Evolutionary conservation across 2,888 invertebrate species (phyloP).

Genomic region (Aphrophora alni): DNA sequence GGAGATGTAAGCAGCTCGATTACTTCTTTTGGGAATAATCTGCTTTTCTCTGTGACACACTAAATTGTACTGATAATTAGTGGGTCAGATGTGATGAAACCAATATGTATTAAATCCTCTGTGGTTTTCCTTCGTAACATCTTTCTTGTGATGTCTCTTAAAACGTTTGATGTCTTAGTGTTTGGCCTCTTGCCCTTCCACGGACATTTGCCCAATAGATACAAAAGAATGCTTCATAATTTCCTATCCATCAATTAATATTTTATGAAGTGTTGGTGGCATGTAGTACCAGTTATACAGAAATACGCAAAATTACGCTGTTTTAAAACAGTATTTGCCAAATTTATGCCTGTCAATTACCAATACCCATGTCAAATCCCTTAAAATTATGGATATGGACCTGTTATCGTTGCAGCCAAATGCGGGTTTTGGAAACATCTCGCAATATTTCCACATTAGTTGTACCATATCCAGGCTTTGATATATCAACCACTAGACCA

Average conservation of each 20-base stretch:
- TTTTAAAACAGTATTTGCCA: not conserved
- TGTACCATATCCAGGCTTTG: not conserved
- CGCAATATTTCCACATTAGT: conserved; percentile 15
- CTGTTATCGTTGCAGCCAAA: not conserved
- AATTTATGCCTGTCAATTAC: not conserved
- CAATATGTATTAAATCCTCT: not conserved
- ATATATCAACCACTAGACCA: not conserved
- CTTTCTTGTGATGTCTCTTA: not conserved
- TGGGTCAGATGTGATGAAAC: not conserved
- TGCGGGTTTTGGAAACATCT: not conserved
- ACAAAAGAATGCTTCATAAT: not conserved
- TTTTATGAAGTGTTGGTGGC: not conserved
- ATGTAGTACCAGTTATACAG: conserved; percentile 11
- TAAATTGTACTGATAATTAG: not conserved
- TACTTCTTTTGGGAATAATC: not conserved
- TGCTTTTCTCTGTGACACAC: too few relatives aligned
- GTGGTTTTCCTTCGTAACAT: too few relatives aligned
- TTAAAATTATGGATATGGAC: not conserved
- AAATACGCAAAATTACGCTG: not conserved
- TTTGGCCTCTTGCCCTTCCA: conserved; percentile 3
- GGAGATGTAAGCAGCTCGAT: not conserved
- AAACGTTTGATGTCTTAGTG: not conserved
- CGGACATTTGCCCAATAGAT: conserved; percentile 48
- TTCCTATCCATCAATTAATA: not conserved
- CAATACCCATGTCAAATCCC: not conserved